These are phyloP conservation scores for Protodeltote pygarga DNA, from an alignment of 2,888 invertebrate species.

Conservation along the genomic window DNA sequence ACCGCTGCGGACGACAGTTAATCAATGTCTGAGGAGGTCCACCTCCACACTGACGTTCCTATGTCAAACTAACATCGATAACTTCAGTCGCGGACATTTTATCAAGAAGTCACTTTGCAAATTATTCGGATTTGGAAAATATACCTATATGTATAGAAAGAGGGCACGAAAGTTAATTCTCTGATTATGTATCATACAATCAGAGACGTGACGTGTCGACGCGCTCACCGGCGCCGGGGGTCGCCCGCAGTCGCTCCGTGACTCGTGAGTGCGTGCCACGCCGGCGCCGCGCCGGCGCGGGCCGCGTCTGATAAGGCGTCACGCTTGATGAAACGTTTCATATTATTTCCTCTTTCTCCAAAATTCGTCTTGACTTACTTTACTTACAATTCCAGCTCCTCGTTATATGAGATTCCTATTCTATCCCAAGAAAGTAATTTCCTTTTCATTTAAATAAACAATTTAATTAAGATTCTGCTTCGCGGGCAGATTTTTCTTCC, in stretches of 20 bases:
- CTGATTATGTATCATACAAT: conserved; percentile 3
- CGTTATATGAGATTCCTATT: conserved; percentile 7
- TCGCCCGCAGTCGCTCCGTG: neutral
- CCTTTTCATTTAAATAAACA: conserved; percentile 12
- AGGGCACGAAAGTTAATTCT: neutral
- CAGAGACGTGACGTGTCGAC: neutral
- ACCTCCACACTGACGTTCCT: no score
- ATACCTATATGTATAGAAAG: neutral
- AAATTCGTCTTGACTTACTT: conserved; percentile 3
- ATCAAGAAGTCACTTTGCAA: neutral
- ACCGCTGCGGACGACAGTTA: no score
- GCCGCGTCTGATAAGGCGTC: neutral
- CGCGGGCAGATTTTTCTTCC: conserved; percentile 2
- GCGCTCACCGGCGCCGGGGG: neutral
- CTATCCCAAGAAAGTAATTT: conserved; percentile 21
- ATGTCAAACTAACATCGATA: neutral
- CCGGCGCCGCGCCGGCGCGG: neutral
- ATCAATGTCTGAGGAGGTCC: no score
- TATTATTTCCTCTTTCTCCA: conserved; percentile 2
- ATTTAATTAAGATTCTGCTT: conserved; percentile 27
- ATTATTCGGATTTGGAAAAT: neutral
- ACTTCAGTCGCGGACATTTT: neutral
- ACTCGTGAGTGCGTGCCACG: neutral
- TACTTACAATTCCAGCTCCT: neutral
- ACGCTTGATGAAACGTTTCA: conserved; percentile 5